Evolutionary conservation across 2,113 vertebrate species (phyloP).

Genomic region (Aix galericulata): DNA sequence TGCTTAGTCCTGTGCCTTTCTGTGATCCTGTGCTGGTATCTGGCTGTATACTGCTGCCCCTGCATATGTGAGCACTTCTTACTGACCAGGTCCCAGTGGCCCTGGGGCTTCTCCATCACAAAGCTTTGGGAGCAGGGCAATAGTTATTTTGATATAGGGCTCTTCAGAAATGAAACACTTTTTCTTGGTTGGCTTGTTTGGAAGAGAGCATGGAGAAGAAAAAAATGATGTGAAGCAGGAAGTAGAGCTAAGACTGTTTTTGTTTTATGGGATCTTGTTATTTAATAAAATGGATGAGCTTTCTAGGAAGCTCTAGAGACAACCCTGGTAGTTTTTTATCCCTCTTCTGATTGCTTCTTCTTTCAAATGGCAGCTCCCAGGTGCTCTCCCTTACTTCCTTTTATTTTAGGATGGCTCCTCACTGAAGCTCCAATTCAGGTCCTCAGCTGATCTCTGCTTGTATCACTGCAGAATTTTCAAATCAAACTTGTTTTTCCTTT

Average conservation of each 20-base stretch:
- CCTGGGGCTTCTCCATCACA: neutral
- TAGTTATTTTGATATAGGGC: neutral
- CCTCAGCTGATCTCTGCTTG: neutral
- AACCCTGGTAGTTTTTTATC: neutral
- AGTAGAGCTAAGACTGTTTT: neutral
- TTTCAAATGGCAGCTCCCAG: neutral
- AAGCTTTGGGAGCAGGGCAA: neutral
- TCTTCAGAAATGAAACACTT: neutral
- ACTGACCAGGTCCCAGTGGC: neutral
- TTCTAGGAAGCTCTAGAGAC: constrained; percentile 1
- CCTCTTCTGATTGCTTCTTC: neutral
- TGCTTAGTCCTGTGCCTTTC: neutral
- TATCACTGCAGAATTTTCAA: constrained; percentile 16
- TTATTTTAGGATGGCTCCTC: neutral
- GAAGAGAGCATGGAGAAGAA: neutral
- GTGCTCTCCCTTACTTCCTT: neutral
- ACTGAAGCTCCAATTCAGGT: neutral
- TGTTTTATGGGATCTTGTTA: neutral
- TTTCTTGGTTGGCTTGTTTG: neutral
- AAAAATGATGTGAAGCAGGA: neutral
- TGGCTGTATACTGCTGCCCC: neutral
- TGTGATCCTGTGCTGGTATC: fast-evolving
- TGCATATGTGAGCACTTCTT: neutral
- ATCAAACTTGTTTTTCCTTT: neutral
- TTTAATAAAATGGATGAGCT: neutral